phyloP scores from a whole-genome alignment of 2,888 invertebrate genomes.

The Caradrina kadenii region DNA sequence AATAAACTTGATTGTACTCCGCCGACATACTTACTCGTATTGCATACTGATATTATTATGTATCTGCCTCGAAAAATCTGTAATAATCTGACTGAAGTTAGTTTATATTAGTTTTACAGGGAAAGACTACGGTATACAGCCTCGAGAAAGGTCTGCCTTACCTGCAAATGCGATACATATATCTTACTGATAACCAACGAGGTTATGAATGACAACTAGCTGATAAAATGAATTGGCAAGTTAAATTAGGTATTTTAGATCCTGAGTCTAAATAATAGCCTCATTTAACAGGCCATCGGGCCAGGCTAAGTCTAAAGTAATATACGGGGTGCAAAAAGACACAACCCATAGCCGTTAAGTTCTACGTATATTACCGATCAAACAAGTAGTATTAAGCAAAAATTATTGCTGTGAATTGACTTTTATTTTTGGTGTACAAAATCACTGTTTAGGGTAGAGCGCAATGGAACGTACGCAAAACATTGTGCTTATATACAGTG shows the following conservation, averaged over 20 bases:
- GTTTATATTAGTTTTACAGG: not conserved
- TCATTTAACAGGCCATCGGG: too few species aligned
- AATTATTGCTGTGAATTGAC: too few species aligned
- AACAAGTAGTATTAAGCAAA: too few species aligned
- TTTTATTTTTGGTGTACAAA: too few species aligned
- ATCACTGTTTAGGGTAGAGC: too few species aligned
- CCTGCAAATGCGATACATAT: not conserved
- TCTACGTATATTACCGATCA: too few species aligned
- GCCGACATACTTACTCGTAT: not conserved
- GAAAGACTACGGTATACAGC: not conserved
- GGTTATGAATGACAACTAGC: not conserved
- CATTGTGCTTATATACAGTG: too few species aligned
- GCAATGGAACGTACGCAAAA: too few species aligned
- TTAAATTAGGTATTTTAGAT: not conserved
- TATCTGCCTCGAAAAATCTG: not conserved
- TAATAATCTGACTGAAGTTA: not conserved
- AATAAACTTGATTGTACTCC: not conserved
- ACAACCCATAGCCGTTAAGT: too few species aligned
- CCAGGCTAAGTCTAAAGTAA: not conserved
- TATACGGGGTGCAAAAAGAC: too few species aligned
- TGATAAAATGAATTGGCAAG: not conserved
- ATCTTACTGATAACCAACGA: not conserved
- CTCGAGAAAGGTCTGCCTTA: not conserved
- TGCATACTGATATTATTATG: not conserved
- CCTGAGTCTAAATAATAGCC: too few species aligned